Base-by-base conservation (phyloP, 2,888 invertebrate species). In the Kuschelorhynchus macadamiae region DNA sequence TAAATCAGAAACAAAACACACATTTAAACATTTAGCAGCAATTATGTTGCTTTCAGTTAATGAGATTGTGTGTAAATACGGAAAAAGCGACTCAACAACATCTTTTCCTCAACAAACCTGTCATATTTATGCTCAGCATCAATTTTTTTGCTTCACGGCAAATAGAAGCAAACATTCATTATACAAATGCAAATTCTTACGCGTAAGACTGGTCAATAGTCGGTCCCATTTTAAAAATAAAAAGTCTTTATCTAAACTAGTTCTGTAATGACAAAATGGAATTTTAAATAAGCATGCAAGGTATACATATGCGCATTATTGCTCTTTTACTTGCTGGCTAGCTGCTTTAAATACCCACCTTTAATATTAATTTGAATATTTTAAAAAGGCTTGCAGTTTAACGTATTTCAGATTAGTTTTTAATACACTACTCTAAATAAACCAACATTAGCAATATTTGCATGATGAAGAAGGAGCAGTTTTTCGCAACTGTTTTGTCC, bases 241-340 rank as follows among this genome's bases (percentile, higher is more conserved):
- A 61, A 56, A 53, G 36, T 46, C 44, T 30, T 56, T 61, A 67
- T 61, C 67, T 67, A 67, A 61, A 67, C 61, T 67, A 41, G 67
- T 61, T 56, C 55, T 67, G 60, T 56, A 67, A 67, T 67, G 60
- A 67, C 56, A 61, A 61, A 67, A 61, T 67, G 55, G 67, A 67
- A 67, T 67, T 67, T 55, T 67, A 67, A 67, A 49, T 61, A 44
- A 60, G 46, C 67, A 41, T 61, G 53, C 60, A 61, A 49, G 32
- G 50, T 33, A 55, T 53, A 66, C 41, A 36, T 60, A 60, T 60
- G 66, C 60, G 44, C 55, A 66, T 66, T 66, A 66, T 56, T 52
- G 65, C 65, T 57, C 49, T 42, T 41, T 65, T 49, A 65, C 57
- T 59, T 57, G 57, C 41, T 59, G 50, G 14, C 33, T 32, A 44